Percentiles rank a stretch among this genome's conserved stretches.
phyloP scores from a whole-genome alignment of 53 echinoderm and acorn worm species.

The Paracentrotus lividus region DNA sequence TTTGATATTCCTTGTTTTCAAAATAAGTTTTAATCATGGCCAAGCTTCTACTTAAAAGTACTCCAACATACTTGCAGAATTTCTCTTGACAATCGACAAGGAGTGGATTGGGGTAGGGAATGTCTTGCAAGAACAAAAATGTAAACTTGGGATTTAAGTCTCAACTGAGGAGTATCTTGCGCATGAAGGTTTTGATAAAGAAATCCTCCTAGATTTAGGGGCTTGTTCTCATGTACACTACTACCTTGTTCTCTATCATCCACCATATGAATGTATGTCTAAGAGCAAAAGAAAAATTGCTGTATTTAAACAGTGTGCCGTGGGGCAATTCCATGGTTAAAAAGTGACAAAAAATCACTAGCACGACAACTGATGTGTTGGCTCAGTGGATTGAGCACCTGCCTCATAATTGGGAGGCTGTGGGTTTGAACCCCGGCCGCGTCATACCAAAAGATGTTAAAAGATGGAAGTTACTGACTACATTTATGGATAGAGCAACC shows the following conservation, averaged over 20 bases:
- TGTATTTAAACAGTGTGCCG: neutral
- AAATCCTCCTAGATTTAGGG: conserved; percentile 62
- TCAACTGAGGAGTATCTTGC: conserved; percentile 28
- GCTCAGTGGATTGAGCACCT: too few species aligned
- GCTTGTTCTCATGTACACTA: neutral
- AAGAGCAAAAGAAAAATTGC: neutral
- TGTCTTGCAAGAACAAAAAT: conserved; percentile 48
- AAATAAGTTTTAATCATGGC: too few species aligned
- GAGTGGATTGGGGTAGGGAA: neutral
- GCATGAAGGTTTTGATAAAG: conserved; percentile 66
- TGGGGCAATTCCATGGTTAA: too few species aligned
- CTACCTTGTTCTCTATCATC: neutral
- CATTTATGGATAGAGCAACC: too few species aligned
- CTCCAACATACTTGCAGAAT: neutral
- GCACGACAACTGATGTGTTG: too few species aligned
- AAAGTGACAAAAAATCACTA: too few species aligned
- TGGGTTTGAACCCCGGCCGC: too few species aligned
- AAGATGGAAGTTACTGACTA: too few species aligned
- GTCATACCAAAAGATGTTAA: too few species aligned
- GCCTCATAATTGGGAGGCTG: too few species aligned
- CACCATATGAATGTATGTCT: neutral
- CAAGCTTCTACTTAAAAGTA: too few species aligned
- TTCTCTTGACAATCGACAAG: neutral
- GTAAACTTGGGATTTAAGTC: conserved; percentile 62
- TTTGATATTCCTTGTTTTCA: too few species aligned